These are phyloP conservation scores for Oeneis ivallda DNA, from an alignment of 2,888 invertebrate species.

Conservation along the genomic window DNA sequence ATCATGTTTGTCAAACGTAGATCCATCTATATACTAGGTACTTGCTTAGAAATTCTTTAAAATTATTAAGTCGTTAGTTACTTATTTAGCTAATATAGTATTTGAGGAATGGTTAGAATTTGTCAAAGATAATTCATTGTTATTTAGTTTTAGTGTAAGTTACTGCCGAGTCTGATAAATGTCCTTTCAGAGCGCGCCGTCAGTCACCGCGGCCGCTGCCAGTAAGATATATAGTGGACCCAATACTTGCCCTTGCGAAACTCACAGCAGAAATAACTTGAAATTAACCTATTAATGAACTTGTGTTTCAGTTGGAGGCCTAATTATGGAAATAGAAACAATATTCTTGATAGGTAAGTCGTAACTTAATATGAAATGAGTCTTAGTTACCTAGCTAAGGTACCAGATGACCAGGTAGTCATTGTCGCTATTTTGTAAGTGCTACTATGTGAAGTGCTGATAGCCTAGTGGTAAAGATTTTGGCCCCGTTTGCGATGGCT, in stretches of 20 bases:
- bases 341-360: no score
- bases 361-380: no score
- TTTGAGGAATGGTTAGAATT: conserved; percentile 68
- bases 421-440: no score
- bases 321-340: no score
- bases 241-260: conserved; percentile 70
- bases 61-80: background rate
- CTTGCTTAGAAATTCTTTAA: background rate
- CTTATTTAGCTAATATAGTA: conserved; percentile 7
- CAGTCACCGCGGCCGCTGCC: conserved; percentile 81
- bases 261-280: conserved; percentile 64
- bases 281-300: conserved; percentile 63
- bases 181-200: conserved; percentile 79
- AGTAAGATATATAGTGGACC: conserved; percentile 81
- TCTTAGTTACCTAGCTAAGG: no score
- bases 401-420: no score
- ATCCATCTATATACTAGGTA: background rate
- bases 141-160: conserved; percentile 79
- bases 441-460: no score
- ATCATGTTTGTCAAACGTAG: no score
- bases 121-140: conserved; percentile 81
- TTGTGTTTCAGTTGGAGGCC: background rate
- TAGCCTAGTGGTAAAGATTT: no score
- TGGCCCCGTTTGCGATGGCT: no score
- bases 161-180: conserved; percentile 80